These are phyloP conservation scores for Hypsibius dujardini DNA, from an alignment of 1,140 invertebrate species.

Conservation along the genomic window DNA sequence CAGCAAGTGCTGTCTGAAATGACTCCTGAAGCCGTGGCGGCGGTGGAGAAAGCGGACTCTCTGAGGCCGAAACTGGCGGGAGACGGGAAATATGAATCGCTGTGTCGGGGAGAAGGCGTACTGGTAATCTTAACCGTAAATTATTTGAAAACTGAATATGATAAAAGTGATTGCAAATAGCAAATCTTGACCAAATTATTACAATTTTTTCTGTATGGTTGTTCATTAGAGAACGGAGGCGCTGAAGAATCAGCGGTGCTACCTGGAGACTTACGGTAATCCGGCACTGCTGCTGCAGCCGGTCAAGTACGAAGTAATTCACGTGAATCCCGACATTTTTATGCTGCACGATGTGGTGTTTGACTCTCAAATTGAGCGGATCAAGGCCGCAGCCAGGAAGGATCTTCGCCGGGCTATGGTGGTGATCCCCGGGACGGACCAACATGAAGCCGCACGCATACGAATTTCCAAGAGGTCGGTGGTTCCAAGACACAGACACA, in stretches of 20 bases:
- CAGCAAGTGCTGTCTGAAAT: neutral
- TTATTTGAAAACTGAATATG: neutral
- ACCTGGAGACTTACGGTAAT: neutral
- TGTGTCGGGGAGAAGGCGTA: constrained; percentile 3
- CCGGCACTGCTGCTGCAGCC: neutral
- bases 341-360: constrained; percentile 1
- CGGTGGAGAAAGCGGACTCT: neutral
- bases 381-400: neutral
- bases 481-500: neutral
- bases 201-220: constrained; percentile 2
- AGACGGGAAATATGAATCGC: neutral
- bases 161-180: neutral
- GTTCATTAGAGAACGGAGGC: neutral
- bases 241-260: neutral
- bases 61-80: neutral
- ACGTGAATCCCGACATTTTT: neutral
- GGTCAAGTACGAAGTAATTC: neutral
- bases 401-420: neutral
- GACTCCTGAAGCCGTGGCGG: neutral
- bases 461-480: constrained; percentile 7
- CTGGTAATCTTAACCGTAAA: constrained; percentile 6
- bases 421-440: neutral
- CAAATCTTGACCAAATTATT: neutral
- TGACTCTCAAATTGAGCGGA: constrained; percentile 1
- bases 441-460: neutral